phyloP scores from a whole-genome alignment of 2,888 invertebrate genomes.

The Nesidiocoris tenuis region DNA sequence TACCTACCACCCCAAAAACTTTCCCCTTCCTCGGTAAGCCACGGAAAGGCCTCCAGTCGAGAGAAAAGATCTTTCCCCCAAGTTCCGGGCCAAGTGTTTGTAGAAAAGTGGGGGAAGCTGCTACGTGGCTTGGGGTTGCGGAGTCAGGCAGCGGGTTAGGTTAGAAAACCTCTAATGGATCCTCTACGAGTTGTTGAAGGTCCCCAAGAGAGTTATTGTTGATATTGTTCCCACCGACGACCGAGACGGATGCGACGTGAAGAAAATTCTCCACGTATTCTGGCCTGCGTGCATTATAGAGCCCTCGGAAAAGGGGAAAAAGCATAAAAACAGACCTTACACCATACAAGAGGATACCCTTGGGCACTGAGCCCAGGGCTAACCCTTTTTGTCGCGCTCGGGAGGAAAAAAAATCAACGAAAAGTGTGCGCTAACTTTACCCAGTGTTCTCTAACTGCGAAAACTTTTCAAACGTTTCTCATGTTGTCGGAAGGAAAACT shows the following conservation, averaged over 20 bases:
- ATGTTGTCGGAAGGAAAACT: no score
- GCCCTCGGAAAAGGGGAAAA: background rate
- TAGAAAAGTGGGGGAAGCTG: background rate
- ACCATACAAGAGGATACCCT: background rate
- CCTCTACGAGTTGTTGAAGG: background rate
- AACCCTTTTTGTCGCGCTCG: no score
- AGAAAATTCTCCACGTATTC: background rate
- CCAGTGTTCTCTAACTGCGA: no score
- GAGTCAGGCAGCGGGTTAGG: background rate
- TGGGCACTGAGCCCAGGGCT: background rate
- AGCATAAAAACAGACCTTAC: background rate
- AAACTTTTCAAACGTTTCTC: no score
- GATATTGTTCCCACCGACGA: background rate
- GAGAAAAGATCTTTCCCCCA: background rate
- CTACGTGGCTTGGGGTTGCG: no score
- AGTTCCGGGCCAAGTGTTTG: background rate
- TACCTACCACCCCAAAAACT: background rate
- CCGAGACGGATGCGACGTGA: background rate
- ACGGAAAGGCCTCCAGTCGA: background rate
- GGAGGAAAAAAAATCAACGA: background rate
- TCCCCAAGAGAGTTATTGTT: background rate
- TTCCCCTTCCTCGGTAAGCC: background rate
- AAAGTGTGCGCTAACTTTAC: no score
- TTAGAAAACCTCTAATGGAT: background rate
- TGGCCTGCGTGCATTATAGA: background rate